Base-by-base conservation (phyloP, 1,140 invertebrate species). In the Lethocerus indicus region DNA sequence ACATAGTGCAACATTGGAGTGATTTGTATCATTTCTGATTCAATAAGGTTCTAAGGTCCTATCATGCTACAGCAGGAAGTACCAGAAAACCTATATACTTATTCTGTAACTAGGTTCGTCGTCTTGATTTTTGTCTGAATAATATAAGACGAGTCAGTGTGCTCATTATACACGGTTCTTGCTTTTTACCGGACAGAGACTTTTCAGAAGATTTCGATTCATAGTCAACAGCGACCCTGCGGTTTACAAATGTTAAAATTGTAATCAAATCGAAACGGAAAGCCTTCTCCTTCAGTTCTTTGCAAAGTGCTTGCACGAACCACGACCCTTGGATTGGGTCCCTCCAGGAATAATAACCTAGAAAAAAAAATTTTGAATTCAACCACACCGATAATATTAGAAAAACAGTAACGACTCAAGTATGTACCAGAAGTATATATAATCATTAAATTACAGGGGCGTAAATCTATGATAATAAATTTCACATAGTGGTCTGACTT, bases 311-410 rank as follows among this genome's bases (percentile, higher is more conserved):
- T 70, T 97, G 91, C 64, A 97, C 84, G 60, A 95, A 97, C 93
- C 93, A 98, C 0, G 91, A 95, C 9, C 89, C 60, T 58, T 69
- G 67, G 2, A 81, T 83, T 12, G 87, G 91, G 61, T 96, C 96
- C 50, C 92, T 75, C 93, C 93, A 98, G 0, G 91, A 94, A 66
- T 82, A 97, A 65, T 75, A 88, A 51, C 87, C 87, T 87, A 45
- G 5, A 51, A 60, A 49, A 53, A 49, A 53, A 59, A 56, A 45
- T n/a, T n/a, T n/a, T n/a, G n/a, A n/a, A n/a, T n/a, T n/a, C n/a
- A n/a, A n/a, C n/a, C n/a, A n/a, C n/a, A n/a, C n/a, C n/a, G n/a
- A n/a, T n/a, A n/a, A n/a, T n/a, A n/a, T n/a, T n/a, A n/a, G n/a
- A n/a, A n/a, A n/a, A n/a, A n/a, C n/a, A n/a, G n/a, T n/a, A n/a